Conservation (phyloP, 1,140 invertebrate species). For the Campodea augens region DNA sequence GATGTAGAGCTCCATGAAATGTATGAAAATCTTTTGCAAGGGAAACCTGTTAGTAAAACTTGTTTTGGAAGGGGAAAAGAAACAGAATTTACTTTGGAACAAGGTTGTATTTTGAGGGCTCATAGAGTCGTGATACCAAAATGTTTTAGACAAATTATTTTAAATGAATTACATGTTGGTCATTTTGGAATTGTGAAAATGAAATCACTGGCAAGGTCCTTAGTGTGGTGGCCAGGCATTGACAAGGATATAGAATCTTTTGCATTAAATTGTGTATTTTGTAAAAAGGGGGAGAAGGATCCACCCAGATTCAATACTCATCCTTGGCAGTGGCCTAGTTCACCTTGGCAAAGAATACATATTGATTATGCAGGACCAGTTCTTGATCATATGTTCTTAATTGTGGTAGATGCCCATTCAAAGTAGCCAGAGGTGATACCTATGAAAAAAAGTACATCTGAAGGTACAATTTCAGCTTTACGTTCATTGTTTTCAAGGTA, state of each 20-base stretch:
- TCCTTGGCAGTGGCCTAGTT: conserved; percentile 18
- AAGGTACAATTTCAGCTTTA: too few species aligned
- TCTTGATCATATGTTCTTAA: conserved; percentile 18
- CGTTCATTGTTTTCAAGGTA: too few species aligned
- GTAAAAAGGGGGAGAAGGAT: too few species aligned
- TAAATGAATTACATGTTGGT: conserved; percentile 17
- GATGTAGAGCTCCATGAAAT: conserved; percentile 13
- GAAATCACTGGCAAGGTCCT: conserved; percentile 18
- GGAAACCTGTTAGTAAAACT: conserved; percentile 18
- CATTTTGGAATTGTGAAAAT: conserved; percentile 19
- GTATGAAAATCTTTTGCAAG: conserved; percentile 13
- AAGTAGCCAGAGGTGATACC: conserved; percentile 19
- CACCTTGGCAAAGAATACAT: conserved; percentile 23
- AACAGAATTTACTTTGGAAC: neutral
- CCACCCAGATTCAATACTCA: too few species aligned
- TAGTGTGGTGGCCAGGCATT: conserved; percentile 20
- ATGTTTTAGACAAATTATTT: too few species aligned
- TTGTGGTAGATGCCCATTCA: conserved; percentile 21
- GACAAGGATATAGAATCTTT: conserved; percentile 19
- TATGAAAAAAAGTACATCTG: too few species aligned
- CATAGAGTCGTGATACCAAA: conserved; percentile 15
- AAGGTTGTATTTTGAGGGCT: conserved; percentile 5
- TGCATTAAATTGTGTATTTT: conserved; percentile 14
- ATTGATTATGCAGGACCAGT: conserved; percentile 24
- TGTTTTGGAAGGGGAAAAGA: conserved; percentile 14